A percentile compares a stretch with the other conserved stretches of the same genome.
Conservation (phyloP, 2,888 invertebrate genomes). For the Microctonus brassicae region DNA sequence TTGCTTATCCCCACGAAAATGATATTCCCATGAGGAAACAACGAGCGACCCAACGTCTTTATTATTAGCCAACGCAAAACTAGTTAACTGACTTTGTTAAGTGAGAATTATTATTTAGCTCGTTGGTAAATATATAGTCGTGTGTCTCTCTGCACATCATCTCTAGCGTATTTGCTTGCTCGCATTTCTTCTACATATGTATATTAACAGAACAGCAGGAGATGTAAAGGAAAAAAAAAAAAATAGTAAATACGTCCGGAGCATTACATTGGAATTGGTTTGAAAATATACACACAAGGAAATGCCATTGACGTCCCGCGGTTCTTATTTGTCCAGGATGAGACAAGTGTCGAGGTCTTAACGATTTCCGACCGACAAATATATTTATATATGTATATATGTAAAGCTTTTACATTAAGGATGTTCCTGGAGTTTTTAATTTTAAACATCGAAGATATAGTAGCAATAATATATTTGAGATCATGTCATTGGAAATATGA, state of each 20-base stretch:
- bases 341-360: constrained; percentile 66
- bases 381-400: background rate
- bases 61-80: constrained; percentile 67
- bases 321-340: constrained; percentile 68
- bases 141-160: background rate
- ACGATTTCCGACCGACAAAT: constrained; percentile 64
- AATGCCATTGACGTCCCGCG: constrained; percentile 38
- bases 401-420: background rate
- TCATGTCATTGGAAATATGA: too few species aligned
- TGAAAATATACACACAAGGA: constrained; percentile 13
- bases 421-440: too few species aligned
- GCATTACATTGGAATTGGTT: constrained; percentile 22
- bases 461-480: too few species aligned
- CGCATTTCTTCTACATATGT: background rate
- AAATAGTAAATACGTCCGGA: constrained; percentile 12
- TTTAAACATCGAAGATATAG: too few species aligned
- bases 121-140: constrained; percentile 21
- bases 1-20: constrained; percentile 50
- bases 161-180: background rate
- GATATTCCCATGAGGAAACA: constrained; percentile 42
- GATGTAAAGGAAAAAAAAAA: background rate
- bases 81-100: constrained; percentile 69
- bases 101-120: constrained; percentile 69
- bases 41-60: constrained; percentile 59
- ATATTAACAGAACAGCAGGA: background rate